Base-by-base conservation (phyloP, 2,113 vertebrate genomes). In the Oreotrochilus melanogaster region DNA sequence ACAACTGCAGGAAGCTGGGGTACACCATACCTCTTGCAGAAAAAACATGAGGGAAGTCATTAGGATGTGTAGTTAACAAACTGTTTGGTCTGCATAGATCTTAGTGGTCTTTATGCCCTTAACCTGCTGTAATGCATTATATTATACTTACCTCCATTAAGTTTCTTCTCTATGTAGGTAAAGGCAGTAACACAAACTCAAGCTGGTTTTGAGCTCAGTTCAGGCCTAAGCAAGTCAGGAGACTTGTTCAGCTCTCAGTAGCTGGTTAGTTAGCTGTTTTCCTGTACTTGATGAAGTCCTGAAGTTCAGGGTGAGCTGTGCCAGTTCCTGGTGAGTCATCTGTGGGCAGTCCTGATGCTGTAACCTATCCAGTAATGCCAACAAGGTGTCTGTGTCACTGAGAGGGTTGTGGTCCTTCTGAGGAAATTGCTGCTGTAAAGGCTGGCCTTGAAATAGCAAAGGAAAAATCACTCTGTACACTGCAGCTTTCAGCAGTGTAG, bases 351-450 rank as follows among this genome's bases (percentile, higher is more conserved):
- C 37, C 82, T 54, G 47, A 69, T 94, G 74, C 88, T 3, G 7
- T 88, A 48, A 70, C 69, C 42, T 30, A 30, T 73, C 43, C 58
- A 0, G 1, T 74, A 60, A 48, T 7, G 39, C 24, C 2, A 54
- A 62, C 39, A 61, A 61, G n/a, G 39, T 48, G 35, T 65, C 90
- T 0, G 1, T 83, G 71, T 53, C 42, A n/a, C 65, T 54, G 64
- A 18, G 47, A 11, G 70, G 56, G 33, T 37, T 83, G 47, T 58
- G 51, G 58, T 84, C 69, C 31, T 81, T 53, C 28, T 78, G 47
- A 58, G 61, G 73, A 91, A 91, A 75, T 28, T 35, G 21, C 86
- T 75, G 42, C 47, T 93, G 54, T 76, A 76, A 76, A 80, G 12
- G 30, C 60, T 62, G 2, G 5, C 70, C 56, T 58, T 67, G 65